Percentiles rank a stretch among this genome's conserved stretches.
These are phyloP conservation scores for Drosophila hamatofila DNA, from an alignment of 2,888 invertebrate genomes.

Conservation along the genomic window DNA sequence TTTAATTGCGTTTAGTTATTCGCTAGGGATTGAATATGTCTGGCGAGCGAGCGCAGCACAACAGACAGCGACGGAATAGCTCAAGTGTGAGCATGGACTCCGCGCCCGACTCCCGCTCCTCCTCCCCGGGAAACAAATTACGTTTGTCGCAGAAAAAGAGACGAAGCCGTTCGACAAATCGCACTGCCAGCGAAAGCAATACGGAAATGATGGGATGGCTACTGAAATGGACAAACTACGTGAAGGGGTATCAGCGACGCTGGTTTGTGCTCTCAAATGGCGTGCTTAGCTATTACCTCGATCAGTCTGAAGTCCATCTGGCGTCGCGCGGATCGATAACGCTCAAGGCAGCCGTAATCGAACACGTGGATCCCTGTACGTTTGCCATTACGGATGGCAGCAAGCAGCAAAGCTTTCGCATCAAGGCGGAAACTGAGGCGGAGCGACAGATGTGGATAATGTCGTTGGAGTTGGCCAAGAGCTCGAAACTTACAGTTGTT, in stretches of 20 bases:
- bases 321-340: constrained; percentile 99
- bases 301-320: constrained; percentile 98
- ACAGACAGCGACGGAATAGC: constrained; percentile 25
- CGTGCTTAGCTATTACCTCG: constrained; percentile 93
- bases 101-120: background rate
- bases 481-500: constrained; percentile 86
- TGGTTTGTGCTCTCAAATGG: constrained; percentile 99
- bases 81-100: constrained; percentile 1
- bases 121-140: constrained; percentile 18
- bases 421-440: constrained; percentile 94
- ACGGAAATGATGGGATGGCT: constrained; percentile 92
- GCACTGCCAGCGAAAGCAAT: constrained; percentile 45
- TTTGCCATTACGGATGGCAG: constrained; percentile 98
- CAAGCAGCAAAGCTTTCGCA: constrained; percentile 97
- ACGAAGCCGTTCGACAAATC: constrained; percentile 6
- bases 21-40: constrained; percentile 47
- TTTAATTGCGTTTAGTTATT: constrained; percentile 30
- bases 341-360: constrained; percentile 96
- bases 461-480: constrained; percentile 97
- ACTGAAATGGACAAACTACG: constrained; percentile 99
- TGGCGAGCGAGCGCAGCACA: constrained; percentile 27
- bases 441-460: constrained; percentile 99
- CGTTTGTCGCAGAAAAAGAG: constrained; percentile 28
- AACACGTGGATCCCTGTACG: constrained; percentile 96
- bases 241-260: constrained; percentile 98